These are phyloP conservation scores for Zophobas morio DNA, from an alignment of 1,140 invertebrate species.

Conservation along the genomic window DNA sequence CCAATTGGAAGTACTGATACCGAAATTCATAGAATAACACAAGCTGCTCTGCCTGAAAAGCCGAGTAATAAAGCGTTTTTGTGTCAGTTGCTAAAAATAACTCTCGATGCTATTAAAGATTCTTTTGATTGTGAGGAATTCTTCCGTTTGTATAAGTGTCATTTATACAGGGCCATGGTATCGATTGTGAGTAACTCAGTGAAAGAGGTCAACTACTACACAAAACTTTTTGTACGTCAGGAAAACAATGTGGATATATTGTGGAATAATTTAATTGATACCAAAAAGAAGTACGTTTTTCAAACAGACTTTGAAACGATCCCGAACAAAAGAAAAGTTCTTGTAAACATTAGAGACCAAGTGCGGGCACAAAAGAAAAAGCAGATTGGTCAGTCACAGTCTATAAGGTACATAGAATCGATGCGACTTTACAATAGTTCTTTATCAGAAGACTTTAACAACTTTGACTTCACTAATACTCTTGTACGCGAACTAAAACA, in stretches of 20 bases:
- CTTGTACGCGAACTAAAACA: conserved; percentile 51
- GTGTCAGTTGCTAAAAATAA: conserved; percentile 42
- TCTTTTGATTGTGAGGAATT: conserved; percentile 43
- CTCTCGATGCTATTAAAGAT: conserved; percentile 50
- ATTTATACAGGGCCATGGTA: conserved; percentile 57
- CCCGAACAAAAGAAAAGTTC: conserved; percentile 66
- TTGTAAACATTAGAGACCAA: conserved; percentile 68
- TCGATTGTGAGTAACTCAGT: conserved; percentile 61
- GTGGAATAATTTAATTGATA: conserved; percentile 70
- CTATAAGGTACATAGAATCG: conserved; percentile 62
- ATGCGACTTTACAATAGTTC: conserved; percentile 67
- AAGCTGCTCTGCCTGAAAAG: conserved; percentile 38
- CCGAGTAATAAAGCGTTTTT: conserved; percentile 36
- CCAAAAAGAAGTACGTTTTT: conserved; percentile 64
- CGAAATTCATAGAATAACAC: conserved; percentile 36
- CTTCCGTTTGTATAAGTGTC: conserved; percentile 55
- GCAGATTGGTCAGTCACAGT: conserved; percentile 11
- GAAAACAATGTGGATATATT: conserved; percentile 65
- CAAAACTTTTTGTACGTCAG: conserved; percentile 62
- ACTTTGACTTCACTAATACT: conserved; percentile 70
- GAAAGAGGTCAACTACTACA: conserved; percentile 61
- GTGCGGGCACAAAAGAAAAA: conserved; percentile 24
- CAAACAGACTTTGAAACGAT: conserved; percentile 66
- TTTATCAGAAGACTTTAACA: conserved; percentile 70
- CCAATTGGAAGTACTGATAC: conserved; percentile 47